These are phyloP conservation scores for Propithecus perrieri DNA, from an alignment of 2,797 vertebrate species.

Conservation along the genomic window DNA sequence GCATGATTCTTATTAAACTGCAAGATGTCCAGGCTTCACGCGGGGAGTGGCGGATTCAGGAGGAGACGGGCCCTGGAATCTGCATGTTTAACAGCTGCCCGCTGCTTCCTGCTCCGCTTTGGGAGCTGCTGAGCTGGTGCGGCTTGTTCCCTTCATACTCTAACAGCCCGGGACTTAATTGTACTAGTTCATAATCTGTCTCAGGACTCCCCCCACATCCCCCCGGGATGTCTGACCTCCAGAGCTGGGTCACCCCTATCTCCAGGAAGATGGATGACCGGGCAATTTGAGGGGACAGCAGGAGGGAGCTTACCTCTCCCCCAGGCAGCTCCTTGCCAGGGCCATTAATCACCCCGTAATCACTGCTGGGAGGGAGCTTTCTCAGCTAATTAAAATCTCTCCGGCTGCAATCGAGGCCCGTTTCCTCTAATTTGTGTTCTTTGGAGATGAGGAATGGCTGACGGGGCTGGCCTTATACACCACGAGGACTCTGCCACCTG, in stretches of 20 bases:
- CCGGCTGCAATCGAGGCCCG: conserved; percentile 53
- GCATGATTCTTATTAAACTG: neutral
- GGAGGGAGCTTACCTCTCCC: neutral
- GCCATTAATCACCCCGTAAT: conserved; percentile 58
- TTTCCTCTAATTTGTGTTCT: conserved; percentile 73
- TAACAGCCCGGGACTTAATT: neutral
- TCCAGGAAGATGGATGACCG: neutral
- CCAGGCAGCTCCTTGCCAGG: conserved; percentile 13
- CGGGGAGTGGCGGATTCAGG: neutral
- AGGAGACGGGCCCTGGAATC: neutral
- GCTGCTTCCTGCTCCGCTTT: neutral
- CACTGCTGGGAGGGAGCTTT: conserved; percentile 67
- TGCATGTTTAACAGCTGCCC: neutral
- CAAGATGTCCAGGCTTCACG: neutral
- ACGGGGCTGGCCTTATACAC: neutral
- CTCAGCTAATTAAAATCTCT: conserved; percentile 73
- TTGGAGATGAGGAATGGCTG: conserved; percentile 58
- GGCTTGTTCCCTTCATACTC: neutral
- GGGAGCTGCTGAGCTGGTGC: neutral
- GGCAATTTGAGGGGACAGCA: neutral
- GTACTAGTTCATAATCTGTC: neutral
- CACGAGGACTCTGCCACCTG: neutral
- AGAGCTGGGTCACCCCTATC: conserved; percentile 17
- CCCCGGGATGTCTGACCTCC: neutral
- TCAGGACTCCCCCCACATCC: neutral